phyloP scores from a whole-genome alignment of 1,140 invertebrate genomes.

The Trichonephila clavata region DNA sequence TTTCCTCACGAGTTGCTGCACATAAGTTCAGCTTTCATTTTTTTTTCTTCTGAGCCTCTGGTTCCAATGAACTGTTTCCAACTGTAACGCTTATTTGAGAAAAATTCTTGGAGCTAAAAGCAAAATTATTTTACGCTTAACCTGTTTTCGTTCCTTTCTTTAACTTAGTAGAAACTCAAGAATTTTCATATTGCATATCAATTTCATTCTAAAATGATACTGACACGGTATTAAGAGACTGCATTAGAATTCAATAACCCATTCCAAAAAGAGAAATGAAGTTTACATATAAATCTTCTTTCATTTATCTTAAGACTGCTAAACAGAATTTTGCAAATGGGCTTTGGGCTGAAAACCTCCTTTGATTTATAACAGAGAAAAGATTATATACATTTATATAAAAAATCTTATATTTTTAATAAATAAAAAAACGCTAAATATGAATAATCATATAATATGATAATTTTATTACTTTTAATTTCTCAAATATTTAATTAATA shows the following conservation, averaged over 20 bases:
- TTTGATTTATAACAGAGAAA: no score
- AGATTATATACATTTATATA: no score
- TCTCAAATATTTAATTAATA: no score
- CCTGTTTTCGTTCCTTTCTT: neutral
- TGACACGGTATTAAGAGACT: neutral
- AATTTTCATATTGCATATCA: neutral
- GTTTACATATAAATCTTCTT: neutral
- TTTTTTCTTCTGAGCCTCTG: neutral
- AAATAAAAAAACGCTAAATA: no score
- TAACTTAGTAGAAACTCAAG: neutral
- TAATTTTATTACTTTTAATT: no score
- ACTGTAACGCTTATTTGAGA: neutral
- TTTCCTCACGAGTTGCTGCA: constrained; percentile 19
- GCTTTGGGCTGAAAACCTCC: neutral
- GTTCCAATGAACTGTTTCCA: neutral
- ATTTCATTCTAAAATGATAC: neutral
- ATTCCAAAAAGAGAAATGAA: neutral
- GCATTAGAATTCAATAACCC: neutral
- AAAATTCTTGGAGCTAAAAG: neutral
- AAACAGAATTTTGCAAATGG: neutral
- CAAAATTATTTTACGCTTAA: neutral
- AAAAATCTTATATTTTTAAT: no score
- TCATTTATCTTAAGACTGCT: neutral
- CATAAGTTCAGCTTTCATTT: neutral
- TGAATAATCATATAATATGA: no score